Evolutionary conservation across 2,113 vertebrate genomes (phyloP).

Genomic region (Strix aluco): DNA sequence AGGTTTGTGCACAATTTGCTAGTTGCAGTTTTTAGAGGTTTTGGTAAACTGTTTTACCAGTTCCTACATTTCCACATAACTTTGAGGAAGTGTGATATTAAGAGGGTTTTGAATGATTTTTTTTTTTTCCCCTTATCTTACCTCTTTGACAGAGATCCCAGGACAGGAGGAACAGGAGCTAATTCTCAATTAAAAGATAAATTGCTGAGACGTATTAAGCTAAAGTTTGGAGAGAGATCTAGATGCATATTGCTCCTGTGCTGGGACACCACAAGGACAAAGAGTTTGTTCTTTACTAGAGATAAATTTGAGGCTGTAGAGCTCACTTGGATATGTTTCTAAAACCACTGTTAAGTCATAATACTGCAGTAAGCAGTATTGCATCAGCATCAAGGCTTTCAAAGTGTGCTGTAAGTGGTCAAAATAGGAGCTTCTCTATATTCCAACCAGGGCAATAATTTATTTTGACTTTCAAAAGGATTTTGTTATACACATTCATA

Average conservation of each 20-base stretch:
- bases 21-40: not conserved
- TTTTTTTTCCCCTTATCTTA: not conserved
- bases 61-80: not conserved
- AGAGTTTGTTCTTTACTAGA: not conserved
- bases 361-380: not conserved
- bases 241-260: not conserved
- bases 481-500: not conserved
- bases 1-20: not conserved
- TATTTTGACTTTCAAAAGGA: constrained; percentile 32
- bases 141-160: not conserved
- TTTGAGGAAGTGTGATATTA: not conserved
- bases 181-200: not conserved
- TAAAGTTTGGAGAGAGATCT: not conserved
- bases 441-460: not conserved
- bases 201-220: not conserved
- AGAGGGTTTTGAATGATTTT: not conserved
- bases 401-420: not conserved
- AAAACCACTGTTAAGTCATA: not conserved
- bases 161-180: not conserved
- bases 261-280: not conserved
- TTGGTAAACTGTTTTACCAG: fast-evolving
- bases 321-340: not conserved
- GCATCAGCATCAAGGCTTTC: not conserved
- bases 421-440: not conserved
- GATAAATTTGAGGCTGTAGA: not conserved